Conservation (phyloP, 2,888 invertebrate genomes). For the Auanema sp. region DNA sequence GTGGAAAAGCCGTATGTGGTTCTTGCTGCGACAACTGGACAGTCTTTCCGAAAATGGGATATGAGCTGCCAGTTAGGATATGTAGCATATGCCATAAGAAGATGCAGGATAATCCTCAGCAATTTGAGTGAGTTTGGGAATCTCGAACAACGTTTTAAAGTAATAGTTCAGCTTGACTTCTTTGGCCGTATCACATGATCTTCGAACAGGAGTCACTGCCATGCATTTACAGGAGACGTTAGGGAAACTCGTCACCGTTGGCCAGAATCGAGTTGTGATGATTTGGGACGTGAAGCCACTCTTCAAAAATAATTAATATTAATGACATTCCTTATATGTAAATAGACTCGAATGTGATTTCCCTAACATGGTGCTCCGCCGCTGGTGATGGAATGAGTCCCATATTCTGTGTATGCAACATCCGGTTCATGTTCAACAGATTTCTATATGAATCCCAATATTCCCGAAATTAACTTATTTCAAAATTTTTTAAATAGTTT, state of each 20-base stretch:
- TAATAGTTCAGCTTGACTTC: slow-evolving; percentile 78
- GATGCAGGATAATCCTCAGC: slow-evolving; percentile 57
- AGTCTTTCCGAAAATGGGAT: slow-evolving; percentile 92
- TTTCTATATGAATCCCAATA: too few species aligned
- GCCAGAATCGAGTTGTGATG: slow-evolving; percentile 91
- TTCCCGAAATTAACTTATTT: too few species aligned
- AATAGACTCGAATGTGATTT: too few species aligned
- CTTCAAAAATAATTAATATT: slow-evolving; percentile 9
- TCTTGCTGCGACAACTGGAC: slow-evolving; percentile 84
- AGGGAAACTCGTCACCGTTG: slow-evolving; percentile 85
- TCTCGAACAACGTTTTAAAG: not conserved
- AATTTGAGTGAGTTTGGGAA: slow-evolving; percentile 50
- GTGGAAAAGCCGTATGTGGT: slow-evolving; percentile 93
- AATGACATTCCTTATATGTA: too few species aligned
- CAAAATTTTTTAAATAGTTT: too few species aligned
- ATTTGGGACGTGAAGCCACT: slow-evolving; percentile 63
- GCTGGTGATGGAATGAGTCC: too few species aligned
- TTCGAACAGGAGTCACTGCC: slow-evolving; percentile 84
- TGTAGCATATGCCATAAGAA: slow-evolving; percentile 82
- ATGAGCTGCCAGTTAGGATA: slow-evolving; percentile 93
- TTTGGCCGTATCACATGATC: slow-evolving; percentile 90
- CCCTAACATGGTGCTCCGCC: too few species aligned
- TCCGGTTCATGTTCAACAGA: too few species aligned
- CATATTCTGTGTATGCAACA: too few species aligned
- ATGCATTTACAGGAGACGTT: slow-evolving; percentile 85